These are phyloP conservation scores for Phyllostomus discolor DNA, from an alignment of 2,113 vertebrate species.

Conservation along the genomic window DNA sequence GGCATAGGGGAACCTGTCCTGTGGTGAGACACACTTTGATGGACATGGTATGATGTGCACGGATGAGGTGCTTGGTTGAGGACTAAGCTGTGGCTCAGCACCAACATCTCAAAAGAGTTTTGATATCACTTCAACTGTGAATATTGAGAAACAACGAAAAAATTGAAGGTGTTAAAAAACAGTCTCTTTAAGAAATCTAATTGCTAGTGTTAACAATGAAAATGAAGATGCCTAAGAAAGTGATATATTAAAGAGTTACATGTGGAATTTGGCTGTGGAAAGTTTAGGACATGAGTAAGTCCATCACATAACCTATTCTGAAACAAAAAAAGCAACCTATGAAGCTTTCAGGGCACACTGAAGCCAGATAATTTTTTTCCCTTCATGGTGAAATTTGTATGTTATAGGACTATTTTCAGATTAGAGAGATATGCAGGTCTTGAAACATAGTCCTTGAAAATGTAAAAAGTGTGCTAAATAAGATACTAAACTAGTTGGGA, in stretches of 20 bases:
- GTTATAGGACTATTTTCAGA: neutral
- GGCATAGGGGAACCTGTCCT: neutral
- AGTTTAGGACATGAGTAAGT: neutral
- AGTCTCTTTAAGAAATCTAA: neutral
- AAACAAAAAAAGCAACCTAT: neutral
- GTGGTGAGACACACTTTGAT: neutral
- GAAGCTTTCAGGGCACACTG: neutral
- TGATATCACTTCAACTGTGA: neutral
- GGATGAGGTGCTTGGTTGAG: neutral
- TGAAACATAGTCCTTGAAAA: neutral
- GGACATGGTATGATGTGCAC: fast-evolving
- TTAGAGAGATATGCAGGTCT: neutral
- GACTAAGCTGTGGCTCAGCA: neutral
- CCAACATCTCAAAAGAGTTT: neutral
- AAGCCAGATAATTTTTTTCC: neutral
- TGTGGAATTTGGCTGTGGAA: neutral
- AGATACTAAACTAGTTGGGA: neutral
- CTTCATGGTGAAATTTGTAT: neutral
- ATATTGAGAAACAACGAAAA: neutral
- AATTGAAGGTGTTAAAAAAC: neutral
- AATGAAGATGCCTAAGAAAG: neutral
- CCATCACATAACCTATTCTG: neutral
- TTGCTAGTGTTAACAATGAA: neutral
- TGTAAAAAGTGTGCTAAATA: neutral
- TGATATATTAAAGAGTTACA: neutral